These are phyloP conservation scores for Myocastor coypus DNA, from an alignment of 2,113 vertebrate species.

Conservation along the genomic window DNA sequence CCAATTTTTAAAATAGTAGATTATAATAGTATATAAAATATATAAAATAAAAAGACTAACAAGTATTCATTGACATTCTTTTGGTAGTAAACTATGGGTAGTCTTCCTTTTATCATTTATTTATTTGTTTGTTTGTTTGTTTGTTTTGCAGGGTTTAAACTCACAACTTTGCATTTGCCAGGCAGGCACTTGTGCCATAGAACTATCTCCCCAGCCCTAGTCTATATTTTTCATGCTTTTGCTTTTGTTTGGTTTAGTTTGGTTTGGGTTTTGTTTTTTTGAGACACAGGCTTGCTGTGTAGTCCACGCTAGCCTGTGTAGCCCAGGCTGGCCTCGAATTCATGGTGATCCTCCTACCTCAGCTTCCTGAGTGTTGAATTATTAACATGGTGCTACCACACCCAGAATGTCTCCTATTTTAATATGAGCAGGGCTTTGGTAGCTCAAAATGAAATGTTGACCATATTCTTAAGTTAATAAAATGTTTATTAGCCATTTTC, in stretches of 20 bases:
- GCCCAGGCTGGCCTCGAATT: neutral
- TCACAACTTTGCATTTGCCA: too few relatives aligned
- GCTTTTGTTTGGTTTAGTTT: neutral
- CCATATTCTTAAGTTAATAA: neutral
- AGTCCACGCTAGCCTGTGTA: neutral
- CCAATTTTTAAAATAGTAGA: conserved; percentile 30
- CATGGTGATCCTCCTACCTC: neutral
- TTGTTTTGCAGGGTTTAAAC: too few relatives aligned
- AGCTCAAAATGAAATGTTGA: neutral
- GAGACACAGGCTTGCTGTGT: neutral
- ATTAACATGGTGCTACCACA: neutral
- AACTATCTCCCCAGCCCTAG: neutral
- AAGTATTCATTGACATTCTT: conserved; percentile 33
- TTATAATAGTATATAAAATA: conserved; percentile 26
- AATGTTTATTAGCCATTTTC: conserved; percentile 36
- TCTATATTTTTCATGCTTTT: conserved; percentile 10
- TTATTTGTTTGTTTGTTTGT: too few relatives aligned
- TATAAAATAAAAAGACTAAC: conserved; percentile 1
- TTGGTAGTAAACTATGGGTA: neutral
- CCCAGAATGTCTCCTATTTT: neutral
- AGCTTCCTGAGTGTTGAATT: neutral
- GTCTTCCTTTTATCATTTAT: neutral
- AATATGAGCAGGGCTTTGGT: conserved; percentile 24
- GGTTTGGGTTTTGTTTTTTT: neutral
- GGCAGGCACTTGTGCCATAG: too few relatives aligned